phyloP scores from a whole-genome alignment of 2,113 vertebrate species.

The Camelus bactrianus region DNA sequence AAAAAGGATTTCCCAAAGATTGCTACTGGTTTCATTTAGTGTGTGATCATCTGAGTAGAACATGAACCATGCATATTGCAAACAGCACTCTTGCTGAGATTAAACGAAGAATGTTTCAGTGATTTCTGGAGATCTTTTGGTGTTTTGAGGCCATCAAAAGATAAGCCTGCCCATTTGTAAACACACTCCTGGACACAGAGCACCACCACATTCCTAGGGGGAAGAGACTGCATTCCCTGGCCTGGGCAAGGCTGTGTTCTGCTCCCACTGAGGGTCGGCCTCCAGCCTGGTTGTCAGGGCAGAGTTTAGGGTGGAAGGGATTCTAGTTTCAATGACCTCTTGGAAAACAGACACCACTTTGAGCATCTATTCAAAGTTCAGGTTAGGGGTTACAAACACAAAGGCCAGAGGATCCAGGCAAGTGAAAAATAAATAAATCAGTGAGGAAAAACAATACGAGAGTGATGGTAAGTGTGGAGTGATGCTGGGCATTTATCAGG shows the following conservation, averaged over 20 bases:
- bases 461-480: too few relatives aligned
- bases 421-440: not conserved
- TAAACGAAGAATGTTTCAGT: not conserved
- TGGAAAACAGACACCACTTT: not conserved
- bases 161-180: not conserved
- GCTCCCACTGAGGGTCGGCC: not conserved
- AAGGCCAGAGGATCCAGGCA: not conserved
- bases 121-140: conserved; percentile 29
- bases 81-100: not conserved
- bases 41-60: not conserved
- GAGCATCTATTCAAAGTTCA: not conserved
- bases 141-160: not conserved
- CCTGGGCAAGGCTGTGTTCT: not conserved
- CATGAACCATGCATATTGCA: not conserved
- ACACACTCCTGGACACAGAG: not conserved
- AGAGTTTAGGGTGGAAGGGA: not conserved
- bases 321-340: not conserved
- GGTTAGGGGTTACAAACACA: not conserved
- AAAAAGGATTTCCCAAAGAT: conserved; percentile 35
- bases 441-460: not conserved
- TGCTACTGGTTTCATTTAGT: not conserved
- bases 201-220: not conserved
- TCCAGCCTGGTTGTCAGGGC: not conserved
- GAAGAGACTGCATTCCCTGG: not conserved
- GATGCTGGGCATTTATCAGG: not conserved